Evolutionary conservation across 2,888 invertebrate species (phyloP).

Genomic region (Linnaemya tessellans): DNA sequence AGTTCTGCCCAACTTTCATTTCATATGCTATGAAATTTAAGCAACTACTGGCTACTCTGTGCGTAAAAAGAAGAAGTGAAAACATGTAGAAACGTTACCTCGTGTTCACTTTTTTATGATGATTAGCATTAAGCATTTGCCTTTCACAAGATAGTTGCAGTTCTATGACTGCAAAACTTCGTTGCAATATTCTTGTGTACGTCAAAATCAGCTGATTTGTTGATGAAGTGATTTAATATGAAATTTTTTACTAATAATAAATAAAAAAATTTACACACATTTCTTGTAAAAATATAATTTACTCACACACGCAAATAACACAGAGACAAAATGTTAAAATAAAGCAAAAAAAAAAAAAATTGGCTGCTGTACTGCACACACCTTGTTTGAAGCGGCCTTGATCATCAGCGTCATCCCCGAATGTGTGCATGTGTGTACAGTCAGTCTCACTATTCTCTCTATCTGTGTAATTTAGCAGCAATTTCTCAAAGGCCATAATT

Average conservation of each 20-base stretch:
- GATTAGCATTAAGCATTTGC: not conserved
- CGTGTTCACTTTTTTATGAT: not conserved
- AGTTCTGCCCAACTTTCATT: constrained; percentile 58
- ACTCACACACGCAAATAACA: not conserved
- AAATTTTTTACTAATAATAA: too few species aligned
- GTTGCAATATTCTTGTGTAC: not conserved
- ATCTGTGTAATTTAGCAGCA: constrained; percentile 79
- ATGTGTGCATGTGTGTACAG: constrained; percentile 20
- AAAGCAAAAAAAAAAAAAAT: not conserved
- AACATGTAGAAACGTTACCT: not conserved
- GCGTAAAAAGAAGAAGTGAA: not conserved
- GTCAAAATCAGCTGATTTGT: not conserved
- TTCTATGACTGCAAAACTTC: not conserved
- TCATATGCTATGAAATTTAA: constrained; percentile 65
- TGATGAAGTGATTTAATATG: too few species aligned
- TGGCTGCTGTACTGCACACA: not conserved
- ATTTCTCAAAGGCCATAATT: constrained; percentile 82
- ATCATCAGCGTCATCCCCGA: not conserved
- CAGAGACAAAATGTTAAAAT: not conserved
- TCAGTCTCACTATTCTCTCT: not conserved
- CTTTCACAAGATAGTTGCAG: not conserved
- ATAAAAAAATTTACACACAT: too few species aligned
- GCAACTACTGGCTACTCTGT: constrained; percentile 35
- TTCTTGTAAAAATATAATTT: not conserved
- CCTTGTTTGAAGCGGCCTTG: not conserved